These are phyloP conservation scores for Paragorgia papillata DNA, from an alignment of 92 coral and sea anemone genomes.

Conservation along the genomic window DNA sequence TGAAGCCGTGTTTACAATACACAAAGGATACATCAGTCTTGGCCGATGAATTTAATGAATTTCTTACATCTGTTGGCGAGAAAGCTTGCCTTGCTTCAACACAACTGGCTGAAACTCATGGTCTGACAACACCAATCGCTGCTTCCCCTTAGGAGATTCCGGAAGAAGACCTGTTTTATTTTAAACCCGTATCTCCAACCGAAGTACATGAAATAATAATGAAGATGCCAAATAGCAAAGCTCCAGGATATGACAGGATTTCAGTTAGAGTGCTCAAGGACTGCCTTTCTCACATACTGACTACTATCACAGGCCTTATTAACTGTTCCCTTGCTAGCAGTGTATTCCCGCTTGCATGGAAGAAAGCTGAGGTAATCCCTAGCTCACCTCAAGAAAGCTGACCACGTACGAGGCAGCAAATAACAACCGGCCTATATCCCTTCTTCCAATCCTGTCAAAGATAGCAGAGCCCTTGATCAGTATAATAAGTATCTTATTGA, in stretches of 20 bases:
- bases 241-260: constrained; percentile 45
- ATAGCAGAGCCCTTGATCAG: no score
- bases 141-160: constrained; percentile 11
- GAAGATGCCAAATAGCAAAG: constrained; percentile 54
- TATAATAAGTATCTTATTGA: no score
- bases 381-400: no score
- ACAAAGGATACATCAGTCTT: constrained; percentile 48
- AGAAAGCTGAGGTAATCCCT: constrained; percentile 48
- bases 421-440: no score
- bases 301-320: constrained; percentile 25
- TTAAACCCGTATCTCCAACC: constrained; percentile 42
- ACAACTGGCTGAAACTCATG: constrained; percentile 46
- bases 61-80: constrained; percentile 49
- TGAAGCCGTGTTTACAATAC: constrained; percentile 29
- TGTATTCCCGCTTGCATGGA: constrained; percentile 42
- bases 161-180: constrained; percentile 45
- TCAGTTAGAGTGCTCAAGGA: constrained; percentile 34
- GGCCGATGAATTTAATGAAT: constrained; percentile 55
- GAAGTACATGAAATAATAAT: constrained; percentile 51
- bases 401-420: constrained; percentile 42
- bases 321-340: constrained; percentile 21
- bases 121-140: constrained; percentile 46
- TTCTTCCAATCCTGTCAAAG: no score
- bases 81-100: constrained; percentile 50
- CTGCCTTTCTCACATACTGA: constrained; percentile 34